These are phyloP conservation scores for Notarius quadriscutis DNA, from an alignment of 2,113 vertebrate genomes.

Conservation along the genomic window DNA sequence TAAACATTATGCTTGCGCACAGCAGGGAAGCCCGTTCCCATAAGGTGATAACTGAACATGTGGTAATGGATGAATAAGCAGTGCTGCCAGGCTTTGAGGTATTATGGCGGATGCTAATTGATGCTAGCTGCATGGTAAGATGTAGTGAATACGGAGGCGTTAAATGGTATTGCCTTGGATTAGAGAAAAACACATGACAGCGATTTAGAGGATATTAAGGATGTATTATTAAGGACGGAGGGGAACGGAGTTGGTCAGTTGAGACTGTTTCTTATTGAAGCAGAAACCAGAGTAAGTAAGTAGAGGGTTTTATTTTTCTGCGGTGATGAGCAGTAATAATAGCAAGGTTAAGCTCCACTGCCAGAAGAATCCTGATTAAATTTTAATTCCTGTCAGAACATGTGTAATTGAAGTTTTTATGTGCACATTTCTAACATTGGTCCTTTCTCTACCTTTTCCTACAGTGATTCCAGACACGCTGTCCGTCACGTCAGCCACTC, in stretches of 20 bases:
- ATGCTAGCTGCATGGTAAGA: background rate
- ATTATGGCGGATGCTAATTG: conserved; percentile 5
- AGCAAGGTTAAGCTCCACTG: background rate
- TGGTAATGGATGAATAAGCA: conserved; percentile 9
- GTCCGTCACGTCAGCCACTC: conserved; percentile 74
- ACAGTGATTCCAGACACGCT: conserved; percentile 92
- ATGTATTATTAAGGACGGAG: background rate
- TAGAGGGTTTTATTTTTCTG: background rate
- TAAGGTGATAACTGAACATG: background rate
- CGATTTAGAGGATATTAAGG: conserved; percentile 3
- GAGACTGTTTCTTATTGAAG: background rate
- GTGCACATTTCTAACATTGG: background rate
- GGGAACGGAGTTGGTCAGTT: background rate
- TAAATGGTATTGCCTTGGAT: background rate
- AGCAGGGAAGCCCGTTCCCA: background rate
- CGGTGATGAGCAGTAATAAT: background rate
- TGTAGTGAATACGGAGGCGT: background rate
- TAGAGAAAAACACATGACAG: background rate
- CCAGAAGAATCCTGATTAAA: conserved; percentile 40
- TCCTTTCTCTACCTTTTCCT: conserved; percentile 27
- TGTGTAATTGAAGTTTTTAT: background rate
- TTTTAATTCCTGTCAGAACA: conserved; percentile 21
- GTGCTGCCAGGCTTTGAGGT: background rate
- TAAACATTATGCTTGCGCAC: background rate
- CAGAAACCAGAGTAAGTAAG: background rate